phyloP scores from a whole-genome alignment of 2,113 vertebrate species.

The Mirounga angustirostris region DNA sequence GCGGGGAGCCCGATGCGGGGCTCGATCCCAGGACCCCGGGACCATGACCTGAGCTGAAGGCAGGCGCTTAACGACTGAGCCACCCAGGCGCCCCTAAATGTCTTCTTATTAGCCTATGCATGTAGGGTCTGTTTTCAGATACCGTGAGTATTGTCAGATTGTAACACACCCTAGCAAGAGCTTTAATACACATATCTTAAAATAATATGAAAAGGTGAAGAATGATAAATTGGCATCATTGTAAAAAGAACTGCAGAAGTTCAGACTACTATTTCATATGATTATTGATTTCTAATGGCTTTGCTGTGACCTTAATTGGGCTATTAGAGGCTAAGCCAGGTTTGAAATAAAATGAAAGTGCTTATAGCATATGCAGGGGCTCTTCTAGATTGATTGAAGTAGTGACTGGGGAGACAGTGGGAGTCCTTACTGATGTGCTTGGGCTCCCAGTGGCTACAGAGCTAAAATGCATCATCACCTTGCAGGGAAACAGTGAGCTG shows the following conservation, averaged over 20 bases:
- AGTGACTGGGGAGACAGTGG: constrained; percentile 45
- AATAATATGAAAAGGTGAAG: background rate
- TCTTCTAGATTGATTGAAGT: constrained; percentile 69
- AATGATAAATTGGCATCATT: background rate
- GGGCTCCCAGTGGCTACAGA: background rate
- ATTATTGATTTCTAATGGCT: constrained; percentile 69
- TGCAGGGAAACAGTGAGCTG: background rate
- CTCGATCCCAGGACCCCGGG: no score
- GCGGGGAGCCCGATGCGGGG: no score
- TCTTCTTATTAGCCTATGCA: background rate
- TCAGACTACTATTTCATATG: constrained; percentile 47
- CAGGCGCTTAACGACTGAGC: no score
- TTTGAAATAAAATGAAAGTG: constrained; percentile 62
- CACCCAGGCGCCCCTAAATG: background rate
- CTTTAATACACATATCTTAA: background rate
- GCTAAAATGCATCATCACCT: constrained; percentile 6
- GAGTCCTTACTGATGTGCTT: constrained; percentile 8
- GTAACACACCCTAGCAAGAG: background rate
- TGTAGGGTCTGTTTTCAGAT: background rate
- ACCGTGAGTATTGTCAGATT: background rate
- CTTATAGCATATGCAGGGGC: constrained; percentile 40
- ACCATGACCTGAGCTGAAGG: no score
- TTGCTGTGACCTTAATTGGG: constrained; percentile 62
- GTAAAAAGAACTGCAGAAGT: background rate
- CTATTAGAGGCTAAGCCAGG: constrained; percentile 51